Evolutionary conservation across 2,888 invertebrate species (phyloP).

Genomic region (Temnothorax ravouxi): DNA sequence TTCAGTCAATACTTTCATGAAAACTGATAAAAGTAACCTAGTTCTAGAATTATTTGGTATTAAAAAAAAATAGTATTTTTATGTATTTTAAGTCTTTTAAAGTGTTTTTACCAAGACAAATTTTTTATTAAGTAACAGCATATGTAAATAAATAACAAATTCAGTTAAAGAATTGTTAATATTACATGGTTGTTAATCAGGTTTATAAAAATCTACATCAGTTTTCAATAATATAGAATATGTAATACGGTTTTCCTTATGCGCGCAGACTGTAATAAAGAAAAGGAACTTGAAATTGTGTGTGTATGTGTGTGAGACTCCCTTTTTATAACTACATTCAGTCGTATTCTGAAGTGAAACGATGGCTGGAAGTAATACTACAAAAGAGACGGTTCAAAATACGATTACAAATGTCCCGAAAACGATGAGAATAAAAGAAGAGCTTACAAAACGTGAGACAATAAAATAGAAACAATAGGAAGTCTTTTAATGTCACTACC

Average conservation of each 20-base stretch:
- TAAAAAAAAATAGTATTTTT: background rate
- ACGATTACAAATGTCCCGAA: slow-evolving; percentile 14
- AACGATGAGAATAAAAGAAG: slow-evolving; percentile 8
- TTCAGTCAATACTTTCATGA: background rate
- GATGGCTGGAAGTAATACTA: slow-evolving; percentile 8
- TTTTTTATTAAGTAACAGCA: background rate
- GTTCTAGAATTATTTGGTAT: background rate
- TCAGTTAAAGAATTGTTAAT: background rate
- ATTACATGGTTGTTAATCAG: background rate
- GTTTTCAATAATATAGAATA: background rate
- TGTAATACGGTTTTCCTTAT: background rate
- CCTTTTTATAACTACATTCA: background rate
- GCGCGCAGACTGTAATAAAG: background rate
- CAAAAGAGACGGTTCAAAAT: slow-evolving; percentile 12
- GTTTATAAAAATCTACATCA: background rate
- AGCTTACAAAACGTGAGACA: background rate
- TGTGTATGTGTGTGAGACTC: background rate
- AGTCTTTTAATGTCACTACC: background rate
- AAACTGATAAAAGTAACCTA: slow-evolving; percentile 8
- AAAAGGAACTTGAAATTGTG: background rate
- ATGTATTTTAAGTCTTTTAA: background rate
- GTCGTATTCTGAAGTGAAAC: background rate
- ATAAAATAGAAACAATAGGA: background rate
- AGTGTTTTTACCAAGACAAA: background rate
- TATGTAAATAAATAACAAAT: background rate